Evolutionary conservation across 2,113 vertebrate genomes (phyloP).

Genomic region (Thunnus maccoyii): DNA sequence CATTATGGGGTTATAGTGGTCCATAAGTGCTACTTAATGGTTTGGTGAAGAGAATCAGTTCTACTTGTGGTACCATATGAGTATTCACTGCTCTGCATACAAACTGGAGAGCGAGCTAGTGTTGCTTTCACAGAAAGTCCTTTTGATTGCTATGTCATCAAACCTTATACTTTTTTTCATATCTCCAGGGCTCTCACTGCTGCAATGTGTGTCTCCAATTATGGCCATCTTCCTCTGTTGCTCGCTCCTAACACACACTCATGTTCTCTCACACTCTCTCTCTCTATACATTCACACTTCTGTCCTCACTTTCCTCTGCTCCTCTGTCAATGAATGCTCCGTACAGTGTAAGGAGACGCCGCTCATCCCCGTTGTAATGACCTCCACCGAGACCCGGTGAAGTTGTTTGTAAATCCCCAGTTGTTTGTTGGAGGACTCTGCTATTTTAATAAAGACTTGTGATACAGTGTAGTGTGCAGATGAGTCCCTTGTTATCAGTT

Average conservation of each 20-base stretch:
- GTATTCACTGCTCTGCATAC: background rate
- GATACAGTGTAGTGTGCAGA: conserved; percentile 58
- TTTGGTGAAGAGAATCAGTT: background rate
- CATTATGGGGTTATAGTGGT: conserved; percentile 2
- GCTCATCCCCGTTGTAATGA: conserved; percentile 78
- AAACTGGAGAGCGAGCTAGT: background rate
- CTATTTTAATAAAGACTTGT: conserved; percentile 57
- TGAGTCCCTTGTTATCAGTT: conserved; percentile 59
- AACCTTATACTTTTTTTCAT: conserved; percentile 34
- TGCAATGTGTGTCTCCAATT: conserved; percentile 64
- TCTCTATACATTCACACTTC: conserved; percentile 14
- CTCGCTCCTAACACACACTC: conserved; percentile 31
- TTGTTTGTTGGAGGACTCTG: conserved; percentile 69
- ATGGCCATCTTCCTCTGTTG: conserved; percentile 25
- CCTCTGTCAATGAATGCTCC: conserved; percentile 39
- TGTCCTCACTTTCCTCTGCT: conserved; percentile 28
- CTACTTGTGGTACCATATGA: background rate
- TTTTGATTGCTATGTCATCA: conserved; percentile 49
- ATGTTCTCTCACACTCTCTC: background rate
- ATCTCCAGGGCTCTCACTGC: conserved; percentile 32
- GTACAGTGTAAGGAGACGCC: conserved; percentile 34
- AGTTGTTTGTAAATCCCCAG: conserved; percentile 66
- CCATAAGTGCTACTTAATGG: background rate
- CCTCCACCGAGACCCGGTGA: conserved; percentile 76
- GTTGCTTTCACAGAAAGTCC: conserved; percentile 36